Conservation (phyloP, 2,797 vertebrate species). For the Hippoglossus hippoglossus region DNA sequence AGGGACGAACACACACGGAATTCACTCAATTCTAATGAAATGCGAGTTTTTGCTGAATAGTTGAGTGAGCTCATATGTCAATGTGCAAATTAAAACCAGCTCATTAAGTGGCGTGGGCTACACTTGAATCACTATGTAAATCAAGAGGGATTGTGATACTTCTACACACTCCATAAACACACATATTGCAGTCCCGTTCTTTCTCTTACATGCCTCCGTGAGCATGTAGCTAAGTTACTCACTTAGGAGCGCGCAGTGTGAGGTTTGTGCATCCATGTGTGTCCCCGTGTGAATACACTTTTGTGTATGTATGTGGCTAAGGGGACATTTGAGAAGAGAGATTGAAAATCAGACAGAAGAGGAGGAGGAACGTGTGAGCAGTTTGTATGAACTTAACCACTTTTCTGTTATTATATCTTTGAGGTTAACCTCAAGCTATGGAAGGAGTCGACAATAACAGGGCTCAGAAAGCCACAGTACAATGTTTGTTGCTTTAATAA, state of each 20-base stretch:
- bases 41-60: slow-evolving; percentile 52
- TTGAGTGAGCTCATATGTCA: slow-evolving; percentile 57
- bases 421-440: slow-evolving; percentile 63
- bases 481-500: slow-evolving; percentile 30
- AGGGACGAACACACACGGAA: slow-evolving; percentile 43
- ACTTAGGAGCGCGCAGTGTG: neutral
- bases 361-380: neutral
- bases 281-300: neutral
- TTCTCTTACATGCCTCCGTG: slow-evolving; percentile 5
- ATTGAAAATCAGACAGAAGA: slow-evolving; percentile 10
- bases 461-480: slow-evolving; percentile 34
- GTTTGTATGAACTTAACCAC: slow-evolving; percentile 3
- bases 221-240: neutral
- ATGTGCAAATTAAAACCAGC: slow-evolving; percentile 62
- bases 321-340: slow-evolving; percentile 12
- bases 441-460: slow-evolving; percentile 51
- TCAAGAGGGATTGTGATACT: slow-evolving; percentile 38
- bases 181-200: slow-evolving; percentile 4
- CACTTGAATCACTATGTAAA: slow-evolving; percentile 58
- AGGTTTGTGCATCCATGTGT: neutral
- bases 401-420: slow-evolving; percentile 51
- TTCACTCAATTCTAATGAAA: slow-evolving; percentile 56
- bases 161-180: slow-evolving; percentile 1
- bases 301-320: neutral
- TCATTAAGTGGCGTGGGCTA: slow-evolving; percentile 56